phyloP scores from a whole-genome alignment of 2,797 vertebrate species.

The Gymnocypris eckloni region DNA sequence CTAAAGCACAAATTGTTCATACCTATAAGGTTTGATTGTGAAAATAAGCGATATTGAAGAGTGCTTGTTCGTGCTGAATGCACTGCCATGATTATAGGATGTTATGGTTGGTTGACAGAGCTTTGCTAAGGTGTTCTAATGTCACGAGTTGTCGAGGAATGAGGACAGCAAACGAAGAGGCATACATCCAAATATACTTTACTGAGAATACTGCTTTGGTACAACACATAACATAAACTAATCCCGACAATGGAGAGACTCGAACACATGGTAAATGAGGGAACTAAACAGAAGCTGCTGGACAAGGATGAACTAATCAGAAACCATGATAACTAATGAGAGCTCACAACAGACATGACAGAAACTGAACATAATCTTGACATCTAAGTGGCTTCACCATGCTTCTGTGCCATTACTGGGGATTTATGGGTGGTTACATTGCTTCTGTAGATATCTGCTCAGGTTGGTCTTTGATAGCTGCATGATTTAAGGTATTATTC shows the following conservation, averaged over 20 bases:
- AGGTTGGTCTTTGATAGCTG: not conserved
- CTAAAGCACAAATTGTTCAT: not conserved
- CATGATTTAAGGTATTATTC: not conserved
- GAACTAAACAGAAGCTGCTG: too few species aligned
- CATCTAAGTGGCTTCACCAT: not conserved
- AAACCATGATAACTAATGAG: too few species aligned
- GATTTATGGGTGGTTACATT: not conserved
- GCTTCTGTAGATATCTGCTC: not conserved
- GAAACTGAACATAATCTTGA: too few species aligned
- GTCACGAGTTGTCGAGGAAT: too few species aligned
- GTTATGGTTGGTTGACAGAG: not conserved
- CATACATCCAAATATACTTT: too few species aligned
- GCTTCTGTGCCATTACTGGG: not conserved
- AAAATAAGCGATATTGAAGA: not conserved
- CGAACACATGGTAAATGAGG: too few species aligned
- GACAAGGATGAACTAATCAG: too few species aligned
- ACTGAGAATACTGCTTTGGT: too few species aligned
- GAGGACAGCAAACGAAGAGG: too few species aligned
- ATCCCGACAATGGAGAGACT: too few species aligned
- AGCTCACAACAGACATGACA: too few species aligned
- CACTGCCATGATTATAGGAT: not conserved
- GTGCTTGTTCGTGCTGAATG: not conserved
- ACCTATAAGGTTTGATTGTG: not conserved
- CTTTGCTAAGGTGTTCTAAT: not conserved
- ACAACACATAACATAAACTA: too few species aligned